Evolutionary conservation across 2,113 vertebrate species (phyloP).

Genomic region (Donacobius atricapilla): DNA sequence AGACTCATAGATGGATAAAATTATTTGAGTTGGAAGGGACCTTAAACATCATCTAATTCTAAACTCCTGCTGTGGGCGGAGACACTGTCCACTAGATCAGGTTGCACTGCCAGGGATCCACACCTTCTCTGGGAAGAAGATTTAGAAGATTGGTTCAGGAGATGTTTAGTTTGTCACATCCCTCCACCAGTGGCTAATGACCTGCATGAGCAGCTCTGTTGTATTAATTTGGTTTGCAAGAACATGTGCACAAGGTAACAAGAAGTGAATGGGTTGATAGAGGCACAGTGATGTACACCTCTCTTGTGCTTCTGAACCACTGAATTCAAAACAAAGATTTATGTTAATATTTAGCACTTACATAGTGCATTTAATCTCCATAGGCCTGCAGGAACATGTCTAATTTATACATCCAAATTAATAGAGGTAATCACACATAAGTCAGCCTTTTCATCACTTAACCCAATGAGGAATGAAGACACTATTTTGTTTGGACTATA

Average conservation of each 20-base stretch:
- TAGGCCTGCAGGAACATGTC: neutral
- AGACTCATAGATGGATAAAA: neutral
- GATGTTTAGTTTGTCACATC: neutral
- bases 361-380: neutral
- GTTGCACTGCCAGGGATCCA: neutral
- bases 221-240: neutral
- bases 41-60: neutral
- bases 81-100: neutral
- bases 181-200: neutral
- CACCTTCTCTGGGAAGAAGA: neutral
- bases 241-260: neutral
- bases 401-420: slow-evolving; percentile 17
- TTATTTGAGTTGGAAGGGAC: neutral
- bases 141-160: neutral
- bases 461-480: neutral
- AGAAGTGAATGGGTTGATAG: neutral
- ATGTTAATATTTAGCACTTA: neutral
- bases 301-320: neutral
- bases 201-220: neutral
- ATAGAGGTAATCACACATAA: slow-evolving; percentile 1
- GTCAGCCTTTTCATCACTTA: slow-evolving; percentile 41
- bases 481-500: slow-evolving; percentile 12
- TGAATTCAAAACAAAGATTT: neutral
- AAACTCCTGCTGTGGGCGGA: neutral
- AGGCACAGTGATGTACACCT: neutral